A percentile compares a stretch with the other conserved stretches of the same genome.
These are phyloP conservation scores for Parapsyche elsis DNA, from an alignment of 1,140 invertebrate species.

Conservation along the genomic window DNA sequence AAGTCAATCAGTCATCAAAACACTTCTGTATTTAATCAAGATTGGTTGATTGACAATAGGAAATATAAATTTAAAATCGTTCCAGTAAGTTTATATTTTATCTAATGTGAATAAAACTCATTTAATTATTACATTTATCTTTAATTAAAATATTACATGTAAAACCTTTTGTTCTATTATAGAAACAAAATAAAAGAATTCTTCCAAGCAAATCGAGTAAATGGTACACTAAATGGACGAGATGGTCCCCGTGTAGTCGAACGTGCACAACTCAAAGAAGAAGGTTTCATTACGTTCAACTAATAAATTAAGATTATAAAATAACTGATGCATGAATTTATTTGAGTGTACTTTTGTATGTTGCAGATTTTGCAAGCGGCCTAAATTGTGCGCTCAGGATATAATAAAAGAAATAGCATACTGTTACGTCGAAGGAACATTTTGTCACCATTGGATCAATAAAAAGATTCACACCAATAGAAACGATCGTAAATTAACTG, in stretches of 20 bases:
- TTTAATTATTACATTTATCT: neutral
- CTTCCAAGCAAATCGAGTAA: slow-evolving; percentile 52
- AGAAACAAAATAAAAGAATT: slow-evolving; percentile 42
- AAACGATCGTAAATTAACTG: slow-evolving; percentile 53
- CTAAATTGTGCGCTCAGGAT: slow-evolving; percentile 77
- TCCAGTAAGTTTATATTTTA: slow-evolving; percentile 39
- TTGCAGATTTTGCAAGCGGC: slow-evolving; percentile 78
- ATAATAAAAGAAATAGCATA: slow-evolving; percentile 84
- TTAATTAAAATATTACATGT: neutral
- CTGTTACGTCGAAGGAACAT: slow-evolving; percentile 83
- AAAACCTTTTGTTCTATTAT: neutral
- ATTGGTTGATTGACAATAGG: slow-evolving; percentile 31
- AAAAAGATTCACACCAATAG: slow-evolving; percentile 67
- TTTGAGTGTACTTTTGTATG: slow-evolving; percentile 30
- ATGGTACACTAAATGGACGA: slow-evolving; percentile 55
- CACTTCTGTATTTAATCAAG: neutral
- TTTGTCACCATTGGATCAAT: slow-evolving; percentile 81
- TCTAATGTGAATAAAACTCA: neutral
- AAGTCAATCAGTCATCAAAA: neutral
- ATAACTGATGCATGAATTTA: neutral
- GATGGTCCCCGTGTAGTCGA: slow-evolving; percentile 50
- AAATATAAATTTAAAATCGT: slow-evolving; percentile 54
- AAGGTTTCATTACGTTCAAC: slow-evolving; percentile 39
- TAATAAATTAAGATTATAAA: too few relatives aligned
- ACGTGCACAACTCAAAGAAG: slow-evolving; percentile 49